phyloP scores from a whole-genome alignment of 2,888 invertebrate species.

The Metallyticus violacea region DNA sequence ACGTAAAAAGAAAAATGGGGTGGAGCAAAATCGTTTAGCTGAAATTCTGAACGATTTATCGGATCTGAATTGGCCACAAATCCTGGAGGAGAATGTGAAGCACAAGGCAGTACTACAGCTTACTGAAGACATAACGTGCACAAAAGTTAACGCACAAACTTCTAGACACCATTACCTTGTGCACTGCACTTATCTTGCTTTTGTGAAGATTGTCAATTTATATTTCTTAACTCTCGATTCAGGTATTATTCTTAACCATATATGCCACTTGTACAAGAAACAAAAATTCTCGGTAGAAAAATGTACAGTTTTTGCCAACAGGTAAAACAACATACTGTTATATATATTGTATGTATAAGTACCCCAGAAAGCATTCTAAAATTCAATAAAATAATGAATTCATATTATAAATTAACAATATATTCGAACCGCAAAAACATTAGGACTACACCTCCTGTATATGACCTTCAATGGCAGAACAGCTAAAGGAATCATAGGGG shows the following conservation, averaged over 20 bases:
- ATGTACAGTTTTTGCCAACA: too few species aligned
- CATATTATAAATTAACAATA: too few species aligned
- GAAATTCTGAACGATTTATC: not conserved
- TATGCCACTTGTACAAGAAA: too few species aligned
- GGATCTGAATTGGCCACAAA: not conserved
- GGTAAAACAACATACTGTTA: too few species aligned
- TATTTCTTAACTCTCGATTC: not conserved
- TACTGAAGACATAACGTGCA: not conserved
- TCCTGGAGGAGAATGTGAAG: not conserved
- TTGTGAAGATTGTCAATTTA: not conserved
- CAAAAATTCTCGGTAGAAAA: too few species aligned
- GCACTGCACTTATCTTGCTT: not conserved
- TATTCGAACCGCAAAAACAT: too few species aligned
- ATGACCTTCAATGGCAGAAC: too few species aligned
- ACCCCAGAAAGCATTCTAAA: too few species aligned
- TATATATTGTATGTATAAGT: too few species aligned
- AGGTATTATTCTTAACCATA: not conserved
- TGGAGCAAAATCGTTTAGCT: not conserved
- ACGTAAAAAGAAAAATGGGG: not conserved
- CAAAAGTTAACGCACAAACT: not conserved
- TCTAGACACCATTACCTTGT: not conserved
- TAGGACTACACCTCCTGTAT: too few species aligned
- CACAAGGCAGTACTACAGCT: not conserved
- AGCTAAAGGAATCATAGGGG: too few species aligned
- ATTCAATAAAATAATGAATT: too few species aligned